phyloP scores from a whole-genome alignment of 2,797 vertebrate species.

The Parambassis ranga region DNA sequence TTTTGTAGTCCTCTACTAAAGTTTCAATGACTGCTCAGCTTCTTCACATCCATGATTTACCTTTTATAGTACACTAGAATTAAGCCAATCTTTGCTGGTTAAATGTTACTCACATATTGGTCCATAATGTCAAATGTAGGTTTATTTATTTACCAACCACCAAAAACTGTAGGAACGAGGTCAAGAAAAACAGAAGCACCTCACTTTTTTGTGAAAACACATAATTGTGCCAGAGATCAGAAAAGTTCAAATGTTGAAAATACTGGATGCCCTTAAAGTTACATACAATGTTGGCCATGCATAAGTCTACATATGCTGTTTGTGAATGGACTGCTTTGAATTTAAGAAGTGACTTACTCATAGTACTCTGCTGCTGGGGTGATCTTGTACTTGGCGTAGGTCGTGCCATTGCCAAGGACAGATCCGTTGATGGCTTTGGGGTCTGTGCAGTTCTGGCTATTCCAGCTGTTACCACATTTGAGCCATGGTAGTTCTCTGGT shows the following conservation, averaged over 20 bases:
- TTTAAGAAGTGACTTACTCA: conserved; percentile 86
- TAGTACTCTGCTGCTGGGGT: conserved; percentile 97
- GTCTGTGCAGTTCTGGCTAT: conserved; percentile 91
- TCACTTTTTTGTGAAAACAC: no score
- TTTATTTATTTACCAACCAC: no score
- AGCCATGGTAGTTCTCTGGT: conserved; percentile 92
- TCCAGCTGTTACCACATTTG: conserved; percentile 89
- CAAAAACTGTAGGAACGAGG: no score
- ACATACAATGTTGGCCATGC: no score
- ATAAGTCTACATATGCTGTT: background rate
- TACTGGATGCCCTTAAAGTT: no score
- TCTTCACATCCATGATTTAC: background rate
- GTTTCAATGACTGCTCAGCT: background rate
- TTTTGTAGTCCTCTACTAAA: conserved; percentile 16
- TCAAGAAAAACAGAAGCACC: no score
- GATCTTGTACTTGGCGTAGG: conserved; percentile 93
- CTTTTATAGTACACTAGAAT: no score
- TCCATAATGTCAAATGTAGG: no score
- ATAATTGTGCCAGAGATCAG: no score
- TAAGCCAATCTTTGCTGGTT: no score
- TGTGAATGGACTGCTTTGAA: background rate
- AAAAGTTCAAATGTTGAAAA: no score
- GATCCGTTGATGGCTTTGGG: conserved; percentile 84
- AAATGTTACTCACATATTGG: no score
- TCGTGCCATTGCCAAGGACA: conserved; percentile 82